Evolutionary conservation across 2,888 invertebrate species (phyloP).

Genomic region (Tuta absoluta): DNA sequence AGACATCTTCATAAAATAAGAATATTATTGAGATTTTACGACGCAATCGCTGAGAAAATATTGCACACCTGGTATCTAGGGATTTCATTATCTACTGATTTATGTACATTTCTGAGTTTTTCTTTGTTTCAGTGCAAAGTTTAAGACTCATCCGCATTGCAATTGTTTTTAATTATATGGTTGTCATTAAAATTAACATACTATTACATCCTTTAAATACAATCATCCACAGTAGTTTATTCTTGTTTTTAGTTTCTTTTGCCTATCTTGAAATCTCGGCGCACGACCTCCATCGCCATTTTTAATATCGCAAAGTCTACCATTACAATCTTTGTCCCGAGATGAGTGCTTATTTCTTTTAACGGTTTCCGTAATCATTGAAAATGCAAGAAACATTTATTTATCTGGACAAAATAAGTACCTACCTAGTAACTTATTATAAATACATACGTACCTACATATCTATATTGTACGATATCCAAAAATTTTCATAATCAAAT

Average conservation of each 20-base stretch:
- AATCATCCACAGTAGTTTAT: neutral
- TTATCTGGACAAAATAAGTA: no score
- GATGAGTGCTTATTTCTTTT: no score
- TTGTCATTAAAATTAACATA: neutral
- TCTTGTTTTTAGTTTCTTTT: neutral
- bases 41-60: neutral
- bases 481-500: neutral
- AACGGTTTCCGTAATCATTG: no score
- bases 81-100: neutral
- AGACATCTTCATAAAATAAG: conserved; percentile 24
- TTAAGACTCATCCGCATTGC: conserved; percentile 17
- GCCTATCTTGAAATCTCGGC: neutral
- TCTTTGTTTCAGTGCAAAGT: neutral
- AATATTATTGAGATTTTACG: conserved; percentile 26
- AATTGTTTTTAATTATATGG: conserved; percentile 14
- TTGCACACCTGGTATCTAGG: neutral
- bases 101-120: neutral
- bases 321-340: no score
- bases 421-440: no score
- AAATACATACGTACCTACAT: neutral
- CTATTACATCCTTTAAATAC: neutral
- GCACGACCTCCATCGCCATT: neutral
- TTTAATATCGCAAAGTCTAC: no score
- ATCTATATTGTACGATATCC: neutral
- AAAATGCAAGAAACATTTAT: no score